These are phyloP conservation scores for Nasalis larvatus DNA, from an alignment of 2,113 vertebrate genomes.

Conservation along the genomic window DNA sequence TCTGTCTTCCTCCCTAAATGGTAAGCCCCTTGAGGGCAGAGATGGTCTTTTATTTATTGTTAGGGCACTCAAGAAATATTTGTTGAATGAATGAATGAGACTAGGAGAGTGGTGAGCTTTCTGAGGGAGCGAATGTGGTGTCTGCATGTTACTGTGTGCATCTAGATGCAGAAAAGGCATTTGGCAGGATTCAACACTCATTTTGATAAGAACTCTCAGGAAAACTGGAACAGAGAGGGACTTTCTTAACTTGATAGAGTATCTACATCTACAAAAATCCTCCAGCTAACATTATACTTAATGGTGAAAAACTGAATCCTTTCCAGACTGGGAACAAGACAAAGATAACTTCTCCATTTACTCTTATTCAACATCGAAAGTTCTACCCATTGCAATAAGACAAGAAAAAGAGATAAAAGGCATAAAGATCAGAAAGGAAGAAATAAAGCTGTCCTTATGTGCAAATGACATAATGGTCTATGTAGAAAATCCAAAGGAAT, in stretches of 20 bases:
- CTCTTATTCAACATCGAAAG: background rate
- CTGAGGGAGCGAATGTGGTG: background rate
- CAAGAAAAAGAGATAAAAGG: background rate
- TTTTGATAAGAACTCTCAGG: background rate
- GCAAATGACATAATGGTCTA: background rate
- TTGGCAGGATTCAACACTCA: background rate
- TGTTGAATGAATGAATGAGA: background rate
- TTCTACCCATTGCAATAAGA: background rate
- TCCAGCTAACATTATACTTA: background rate
- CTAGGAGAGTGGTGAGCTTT: background rate
- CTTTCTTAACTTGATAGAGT: background rate
- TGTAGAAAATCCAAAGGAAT: background rate
- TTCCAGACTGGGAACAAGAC: background rate
- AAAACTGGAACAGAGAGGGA: background rate
- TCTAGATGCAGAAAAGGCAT: background rate
- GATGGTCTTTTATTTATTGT: background rate
- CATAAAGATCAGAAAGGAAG: background rate
- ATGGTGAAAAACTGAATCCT: background rate
- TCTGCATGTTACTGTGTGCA: background rate
- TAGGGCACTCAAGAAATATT: background rate
- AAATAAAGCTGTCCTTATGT: background rate
- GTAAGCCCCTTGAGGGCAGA: background rate
- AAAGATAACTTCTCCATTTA: background rate
- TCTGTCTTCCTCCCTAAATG: background rate
- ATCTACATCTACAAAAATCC: background rate